Percentiles rank a stretch among this genome's conserved stretches.
Conservation (phyloP, 2,797 vertebrate genomes). For the Spinus olivaceus region DNA sequence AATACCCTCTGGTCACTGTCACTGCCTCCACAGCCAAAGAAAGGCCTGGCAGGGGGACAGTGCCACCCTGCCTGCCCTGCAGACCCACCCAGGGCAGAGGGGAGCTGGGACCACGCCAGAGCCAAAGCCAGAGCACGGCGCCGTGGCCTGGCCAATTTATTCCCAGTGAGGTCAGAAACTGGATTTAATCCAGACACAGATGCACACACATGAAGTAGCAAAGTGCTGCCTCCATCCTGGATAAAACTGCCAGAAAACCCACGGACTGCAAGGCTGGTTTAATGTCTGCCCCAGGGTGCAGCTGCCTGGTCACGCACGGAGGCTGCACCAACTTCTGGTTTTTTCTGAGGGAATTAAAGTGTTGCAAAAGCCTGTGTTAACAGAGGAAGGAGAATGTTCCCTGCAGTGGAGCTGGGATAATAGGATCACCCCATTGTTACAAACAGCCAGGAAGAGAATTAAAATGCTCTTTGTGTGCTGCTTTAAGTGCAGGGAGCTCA, state of each 20-base stretch:
- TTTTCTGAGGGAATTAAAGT: background rate
- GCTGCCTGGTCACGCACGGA: fast-evolving
- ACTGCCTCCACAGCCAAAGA: background rate
- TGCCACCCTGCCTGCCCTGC: background rate
- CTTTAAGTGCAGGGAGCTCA: background rate
- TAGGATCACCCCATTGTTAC: constrained; percentile 17
- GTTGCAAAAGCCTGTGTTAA: background rate
- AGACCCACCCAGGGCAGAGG: background rate
- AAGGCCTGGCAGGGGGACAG: background rate
- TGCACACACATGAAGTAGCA: background rate
- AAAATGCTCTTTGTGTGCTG: background rate
- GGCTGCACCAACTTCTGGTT: background rate
- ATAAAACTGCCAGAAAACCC: background rate
- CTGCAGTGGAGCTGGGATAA: constrained; percentile 14
- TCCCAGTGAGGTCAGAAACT: background rate
- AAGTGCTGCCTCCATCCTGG: background rate
- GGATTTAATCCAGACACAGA: background rate
- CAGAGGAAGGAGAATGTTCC: background rate
- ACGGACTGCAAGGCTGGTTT: background rate
- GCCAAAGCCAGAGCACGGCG: fast-evolving
- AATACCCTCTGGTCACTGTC: fast-evolving
- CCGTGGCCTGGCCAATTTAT: background rate
- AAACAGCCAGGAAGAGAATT: constrained; percentile 33
- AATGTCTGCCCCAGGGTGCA: background rate
- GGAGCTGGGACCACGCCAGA: background rate